phyloP scores from a whole-genome alignment of 2,888 invertebrate species.

The Lasioglossum calceatum region DNA sequence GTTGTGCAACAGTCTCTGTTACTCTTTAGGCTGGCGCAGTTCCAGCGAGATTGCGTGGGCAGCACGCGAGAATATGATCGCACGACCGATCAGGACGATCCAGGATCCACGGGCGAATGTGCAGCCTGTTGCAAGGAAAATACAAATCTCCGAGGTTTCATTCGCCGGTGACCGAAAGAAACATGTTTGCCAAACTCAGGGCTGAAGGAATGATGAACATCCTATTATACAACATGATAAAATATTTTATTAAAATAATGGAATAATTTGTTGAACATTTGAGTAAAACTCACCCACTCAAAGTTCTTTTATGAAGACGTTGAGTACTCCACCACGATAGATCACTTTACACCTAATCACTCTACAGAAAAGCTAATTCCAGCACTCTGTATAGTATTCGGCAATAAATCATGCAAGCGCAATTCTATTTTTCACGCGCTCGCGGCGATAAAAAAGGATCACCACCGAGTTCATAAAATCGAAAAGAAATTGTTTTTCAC shows the following conservation, averaged over 20 bases:
- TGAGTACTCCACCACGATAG: background rate
- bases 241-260: background rate
- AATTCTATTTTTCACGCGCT: background rate
- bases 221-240: background rate
- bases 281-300: background rate
- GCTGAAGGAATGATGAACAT: too few species aligned
- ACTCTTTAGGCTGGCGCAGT: slow-evolving; percentile 12
- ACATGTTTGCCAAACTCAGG: background rate
- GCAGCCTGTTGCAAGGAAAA: background rate
- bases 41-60: slow-evolving; percentile 47
- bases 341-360: background rate
- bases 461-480: background rate
- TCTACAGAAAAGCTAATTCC: background rate
- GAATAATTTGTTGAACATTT: background rate
- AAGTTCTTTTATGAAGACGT: too few species aligned
- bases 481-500: background rate
- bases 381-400: background rate
- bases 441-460: background rate
- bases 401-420: background rate
- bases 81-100: slow-evolving; percentile 40
- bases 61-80: slow-evolving; percentile 28
- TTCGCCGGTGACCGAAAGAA: too few species aligned
- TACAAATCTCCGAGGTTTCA: background rate
- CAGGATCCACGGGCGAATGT: slow-evolving; percentile 20
- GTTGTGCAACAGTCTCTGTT: slow-evolving; percentile 27